Evolutionary conservation across 2,113 vertebrate species (phyloP), one percentile per base, ranked within the genome.

Genomic region (Cyprinodon brontotheroides): DNA sequence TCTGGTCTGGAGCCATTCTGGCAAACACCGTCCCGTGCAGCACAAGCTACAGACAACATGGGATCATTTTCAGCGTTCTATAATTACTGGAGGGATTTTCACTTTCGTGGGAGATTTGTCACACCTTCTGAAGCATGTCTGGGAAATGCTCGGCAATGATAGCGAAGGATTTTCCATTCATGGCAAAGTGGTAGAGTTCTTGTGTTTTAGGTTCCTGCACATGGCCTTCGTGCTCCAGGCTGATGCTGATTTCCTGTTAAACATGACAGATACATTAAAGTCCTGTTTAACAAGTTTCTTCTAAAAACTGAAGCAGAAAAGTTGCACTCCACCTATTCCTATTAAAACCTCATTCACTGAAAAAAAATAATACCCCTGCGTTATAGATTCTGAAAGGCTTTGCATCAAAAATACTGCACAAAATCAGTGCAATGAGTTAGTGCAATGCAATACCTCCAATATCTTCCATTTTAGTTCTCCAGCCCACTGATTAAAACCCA

Each of bases 1-100:
- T 99, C 94, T 99, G 98, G 84, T 99, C 96, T 0, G 98, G 98
- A 0, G 98, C 96, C 98, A 99, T 99, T 78, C 98, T 95, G 72
- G 98, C 98, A 92, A 98, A 99, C 73, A 99, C 97, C 0, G 98
- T 99, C 67, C 98, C 97, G 1, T 94, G 96, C 29, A 99, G 91
- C 78, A 98, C 97, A 41, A 99, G 90, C 98, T 99, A 73, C 40
- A 75, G 66, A 80, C 43, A 71, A 68, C 5, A 74, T n/a, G 41
- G 11, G 1, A 64, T 20, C n/a, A 69, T 13, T 5, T 57, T 59
- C 14, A 45, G 60, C 1, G 36, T 43, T 64, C 57, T 45, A 45
- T 43, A 72, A 68, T 20, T 2, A 22, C 45, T 45, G 1, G 1
- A 29, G 12, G 11, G 15, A 53, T 45, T n/a, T 70, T 14, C 0